Evolutionary conservation across 2,888 invertebrate species (phyloP), one percentile per base, ranked within the genome.

Genomic region (Lamellibrachia satsuma): DNA sequence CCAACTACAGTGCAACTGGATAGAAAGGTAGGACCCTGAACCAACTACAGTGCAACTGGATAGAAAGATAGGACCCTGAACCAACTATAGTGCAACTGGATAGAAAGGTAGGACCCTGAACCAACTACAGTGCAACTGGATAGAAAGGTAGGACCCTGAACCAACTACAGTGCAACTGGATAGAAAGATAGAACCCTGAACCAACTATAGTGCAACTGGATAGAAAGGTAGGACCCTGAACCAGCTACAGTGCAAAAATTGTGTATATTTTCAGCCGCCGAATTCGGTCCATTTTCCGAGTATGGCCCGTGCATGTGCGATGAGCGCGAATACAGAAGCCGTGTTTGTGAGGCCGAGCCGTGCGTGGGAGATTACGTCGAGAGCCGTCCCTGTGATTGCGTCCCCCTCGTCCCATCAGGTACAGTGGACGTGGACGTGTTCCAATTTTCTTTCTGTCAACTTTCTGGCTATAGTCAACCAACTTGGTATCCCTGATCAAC

Each of bases 331-430:
- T 91, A 91, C 91, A 52, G 91, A 52, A 91, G 91, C 52, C 91
- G 91, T 91, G 91, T 91, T 11, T 91, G 91, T 52, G 91, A 91
- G 15, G 91, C 91, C 15, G 91, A 91, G 27, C 91, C 91, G 22
- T 91, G 91, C 27, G 22, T 52, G 27, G 91, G 91, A 6, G 91
- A 52, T 22, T 91, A 22, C 91, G 52, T 52, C 11, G 91, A 91
- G 22, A 52, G 91, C 22, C 91, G 15, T 15, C 52, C 91, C 22
- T 91, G 91, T 22, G 91, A 6, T 52, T 91, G 91, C 27, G 52
- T 52, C 11, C 91, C 91, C 9, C 52, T 91, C 91, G n/a, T 3
- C 11, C 91, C 91, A 3, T n/a, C 91, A 52, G 52, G 91, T 57
- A 57, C 57, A 57, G 57, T 57, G 15, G 39, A 39, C 39, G 1